Base-by-base conservation (phyloP, 2,888 invertebrate genomes). In the Ceraclea dissimilis region DNA sequence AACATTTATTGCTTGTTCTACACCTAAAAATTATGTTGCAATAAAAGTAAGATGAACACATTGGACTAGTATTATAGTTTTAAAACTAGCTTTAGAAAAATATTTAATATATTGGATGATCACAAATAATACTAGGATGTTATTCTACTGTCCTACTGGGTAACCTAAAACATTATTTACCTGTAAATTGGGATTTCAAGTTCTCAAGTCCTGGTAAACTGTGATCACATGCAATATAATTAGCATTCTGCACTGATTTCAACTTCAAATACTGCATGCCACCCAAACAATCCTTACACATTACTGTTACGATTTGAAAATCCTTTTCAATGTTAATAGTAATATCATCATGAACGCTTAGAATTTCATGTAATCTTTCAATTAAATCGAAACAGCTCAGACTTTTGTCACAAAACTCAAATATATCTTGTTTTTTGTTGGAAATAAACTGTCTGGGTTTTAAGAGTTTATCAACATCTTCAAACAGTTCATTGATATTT, bases 1-100 rank as follows among this genome's bases (percentile, higher is more conserved):
- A 10, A 34, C 34, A 16, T 56, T 31, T 8, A 62, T 43, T 2
- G 56, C 58, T 5, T 19, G n/a, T 2, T 33, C 16, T 33, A 62
- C 6, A 44, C 54, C 59, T 60, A 26, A 50, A 46, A 46, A 39
- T 2, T 31, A 31, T 31, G 31, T n/a, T n/a, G n/a, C n/a, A n/a
- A n/a, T n/a, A n/a, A n/a, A n/a, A n/a, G n/a, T n/a, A n/a, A n/a
- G n/a, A n/a, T n/a, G n/a, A n/a, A n/a, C n/a, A n/a, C n/a, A n/a
- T n/a, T n/a, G n/a, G n/a, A n/a, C n/a, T n/a, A n/a, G n/a, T n/a
- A n/a, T n/a, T n/a, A n/a, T n/a, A n/a, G n/a, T n/a, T n/a, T n/a
- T n/a, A n/a, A n/a, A n/a, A n/a, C n/a, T n/a, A n/a, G n/a, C n/a
- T n/a, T n/a, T n/a, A n/a, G n/a, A n/a, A n/a, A n/a, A n/a, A n/a